A percentile compares a stretch with the other conserved stretches of the same genome.
Evolutionary conservation across 2,888 invertebrate species (phyloP).

Genomic region (Agrochola litura): DNA sequence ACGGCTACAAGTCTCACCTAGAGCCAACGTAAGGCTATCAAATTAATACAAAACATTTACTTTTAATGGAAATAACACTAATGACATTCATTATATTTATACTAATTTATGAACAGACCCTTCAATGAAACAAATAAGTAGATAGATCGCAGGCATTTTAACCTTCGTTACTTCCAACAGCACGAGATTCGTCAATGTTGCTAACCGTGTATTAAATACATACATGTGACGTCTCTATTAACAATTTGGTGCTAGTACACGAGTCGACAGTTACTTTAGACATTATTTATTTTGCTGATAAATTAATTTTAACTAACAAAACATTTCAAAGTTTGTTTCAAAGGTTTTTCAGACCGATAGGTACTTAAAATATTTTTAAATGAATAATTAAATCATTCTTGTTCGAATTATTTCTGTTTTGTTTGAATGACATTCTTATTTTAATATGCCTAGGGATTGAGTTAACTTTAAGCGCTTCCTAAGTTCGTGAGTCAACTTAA

Average conservation of each 20-base stretch:
- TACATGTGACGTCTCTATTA: constrained; percentile 14
- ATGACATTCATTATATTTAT: constrained; percentile 84
- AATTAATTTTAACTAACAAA: not conserved
- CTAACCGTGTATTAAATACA: constrained; percentile 46
- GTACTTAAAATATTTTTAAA: not conserved
- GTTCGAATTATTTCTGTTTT: not conserved
- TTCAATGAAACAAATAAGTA: constrained; percentile 74
- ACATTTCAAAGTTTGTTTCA: not conserved
- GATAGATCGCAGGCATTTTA: constrained; percentile 62
- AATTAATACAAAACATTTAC: constrained; percentile 82
- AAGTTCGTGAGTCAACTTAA: constrained; percentile 24
- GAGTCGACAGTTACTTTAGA: constrained; percentile 14
- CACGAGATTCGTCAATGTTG: constrained; percentile 28
- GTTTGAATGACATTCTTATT: not conserved
- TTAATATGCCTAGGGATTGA: not conserved
- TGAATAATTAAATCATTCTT: not conserved
- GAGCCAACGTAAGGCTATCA: constrained; percentile 80
- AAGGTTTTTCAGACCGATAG: too few relatives aligned
- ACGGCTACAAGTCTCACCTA: constrained; percentile 76
- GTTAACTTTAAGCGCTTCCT: constrained; percentile 12
- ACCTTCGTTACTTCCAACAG: not conserved
- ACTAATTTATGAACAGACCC: constrained; percentile 83
- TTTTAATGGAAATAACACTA: constrained; percentile 84
- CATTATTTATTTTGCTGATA: not conserved
- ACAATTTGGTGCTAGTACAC: constrained; percentile 38